phyloP scores from a whole-genome alignment of 2,113 vertebrate species.

The Lamprotornis superbus region DNA sequence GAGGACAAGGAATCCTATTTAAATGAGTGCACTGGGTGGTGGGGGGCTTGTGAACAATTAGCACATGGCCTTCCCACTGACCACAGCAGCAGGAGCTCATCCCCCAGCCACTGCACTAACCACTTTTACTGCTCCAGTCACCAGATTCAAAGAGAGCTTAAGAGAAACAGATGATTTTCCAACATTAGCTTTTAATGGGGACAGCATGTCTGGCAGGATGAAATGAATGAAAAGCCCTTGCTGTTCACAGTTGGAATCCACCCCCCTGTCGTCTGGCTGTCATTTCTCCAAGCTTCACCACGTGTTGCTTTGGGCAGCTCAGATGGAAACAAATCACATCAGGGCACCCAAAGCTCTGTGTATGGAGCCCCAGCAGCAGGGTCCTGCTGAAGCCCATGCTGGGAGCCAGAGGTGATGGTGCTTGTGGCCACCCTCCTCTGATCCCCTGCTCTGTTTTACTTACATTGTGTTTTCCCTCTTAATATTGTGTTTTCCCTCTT shows the following conservation, averaged over 20 bases:
- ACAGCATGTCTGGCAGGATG: not conserved
- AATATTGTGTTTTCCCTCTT: not conserved
- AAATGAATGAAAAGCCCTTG: not conserved
- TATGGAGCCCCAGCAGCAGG: not conserved
- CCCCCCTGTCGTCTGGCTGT: not conserved
- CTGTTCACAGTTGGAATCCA: conserved; percentile 5
- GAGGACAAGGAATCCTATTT: not conserved
- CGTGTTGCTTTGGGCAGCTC: not conserved
- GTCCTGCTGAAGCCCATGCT: not conserved
- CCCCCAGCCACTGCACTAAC: not conserved
- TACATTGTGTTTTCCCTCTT: not conserved
- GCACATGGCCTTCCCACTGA: not conserved
- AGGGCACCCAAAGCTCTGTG: accelerated
- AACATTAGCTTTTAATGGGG: conserved; percentile 21
- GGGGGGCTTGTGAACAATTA: not conserved
- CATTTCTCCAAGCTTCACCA: not conserved
- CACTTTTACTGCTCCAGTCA: not conserved
- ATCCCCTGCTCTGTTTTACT: not conserved
- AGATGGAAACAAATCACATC: accelerated
- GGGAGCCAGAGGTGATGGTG: not conserved
- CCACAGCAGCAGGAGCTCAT: conserved; percentile 1
- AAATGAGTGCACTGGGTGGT: not conserved
- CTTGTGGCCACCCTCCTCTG: not conserved
- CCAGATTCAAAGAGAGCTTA: not conserved
- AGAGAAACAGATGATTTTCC: conserved; percentile 40